Evolutionary conservation across 2,888 invertebrate species (phyloP).

Genomic region (Tenthredo notha): DNA sequence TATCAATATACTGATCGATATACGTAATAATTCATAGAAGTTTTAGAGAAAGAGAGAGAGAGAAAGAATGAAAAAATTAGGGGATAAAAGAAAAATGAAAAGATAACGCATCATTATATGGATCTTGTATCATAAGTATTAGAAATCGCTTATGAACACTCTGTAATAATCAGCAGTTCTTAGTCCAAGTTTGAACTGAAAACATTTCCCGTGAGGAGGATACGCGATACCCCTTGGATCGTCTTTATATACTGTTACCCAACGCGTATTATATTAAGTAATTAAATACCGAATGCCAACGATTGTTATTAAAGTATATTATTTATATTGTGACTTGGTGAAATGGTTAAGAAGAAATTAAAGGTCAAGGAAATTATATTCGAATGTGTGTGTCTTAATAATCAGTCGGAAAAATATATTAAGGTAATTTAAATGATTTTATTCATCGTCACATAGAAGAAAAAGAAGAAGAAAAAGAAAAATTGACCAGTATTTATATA

Average conservation of each 20-base stretch:
- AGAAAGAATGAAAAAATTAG: not conserved
- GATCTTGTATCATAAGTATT: not conserved
- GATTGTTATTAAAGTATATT: conserved; percentile 9
- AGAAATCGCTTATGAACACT: not conserved
- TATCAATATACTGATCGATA: conserved; percentile 9
- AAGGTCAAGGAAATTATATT: conserved; percentile 38
- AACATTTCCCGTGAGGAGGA: not conserved
- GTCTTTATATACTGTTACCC: not conserved
- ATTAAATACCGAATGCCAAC: conserved; percentile 9
- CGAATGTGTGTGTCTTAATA: conserved; percentile 13
- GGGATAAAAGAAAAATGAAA: conserved; percentile 3
- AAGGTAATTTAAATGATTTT: conserved; percentile 7
- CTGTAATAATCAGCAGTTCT: conserved; percentile 3
- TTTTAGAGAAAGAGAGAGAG: not conserved
- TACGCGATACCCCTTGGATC: not conserved
- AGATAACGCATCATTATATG: not conserved
- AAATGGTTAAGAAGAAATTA: conserved; percentile 34
- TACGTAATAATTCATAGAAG: not conserved
- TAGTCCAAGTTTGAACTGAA: not conserved
- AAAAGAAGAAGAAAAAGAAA: too few relatives aligned
- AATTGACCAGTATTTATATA: too few relatives aligned
- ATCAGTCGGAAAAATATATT: not conserved
- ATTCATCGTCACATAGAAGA: not conserved
- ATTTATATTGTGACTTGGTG: conserved; percentile 4
- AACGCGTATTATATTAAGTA: not conserved